Base-by-base conservation (phyloP, 2,113 vertebrate genomes). In the Eupsittula cactorum region DNA sequence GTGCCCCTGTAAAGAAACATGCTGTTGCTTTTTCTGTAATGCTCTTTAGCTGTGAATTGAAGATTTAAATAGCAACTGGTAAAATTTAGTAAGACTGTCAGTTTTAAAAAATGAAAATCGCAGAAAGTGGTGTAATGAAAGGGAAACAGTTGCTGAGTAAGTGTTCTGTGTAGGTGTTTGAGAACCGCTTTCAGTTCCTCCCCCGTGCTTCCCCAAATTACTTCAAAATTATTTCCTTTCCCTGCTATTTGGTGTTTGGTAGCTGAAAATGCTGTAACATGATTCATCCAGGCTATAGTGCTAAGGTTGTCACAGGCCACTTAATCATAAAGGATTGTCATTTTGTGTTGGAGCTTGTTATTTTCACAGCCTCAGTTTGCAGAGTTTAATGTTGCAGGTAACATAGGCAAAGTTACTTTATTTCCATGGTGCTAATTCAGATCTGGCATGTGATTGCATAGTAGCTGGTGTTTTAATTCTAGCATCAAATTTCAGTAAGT, bases 221-320 rank as follows among this genome's bases (percentile, higher is more conserved):
- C 25, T 59, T 74, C 13, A 11, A 4, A 59, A 7, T 41, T 7
- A 3, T 3, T 62, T 78, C 21, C 3, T 49, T 77, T 29, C 17
- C 24, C 1, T 82, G 28, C 11, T 16, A 0, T 69, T 77, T 9
- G 0, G 0, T 6, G 2, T 29, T 83, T 6, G 5, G 23, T 41
- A 12, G 41, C 39, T n/a, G 69, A 29, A 74, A 23, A 41, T 37
- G 71, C 11, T 11, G 11, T 19, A 24, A 5, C 9, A 3, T 5
- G 15, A 6, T 52, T 81, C 14, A 49, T 67, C 49, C 41, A 11
- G 44, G 24, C 19, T 29, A 1, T 42, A 0, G 2, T 3, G 10
- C 39, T 47, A 3, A 14, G 31, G 6, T 27, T 53, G 33, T 49
- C 37, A 20, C 11, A 0, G 7, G 6, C n/a, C 11, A 1, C 4